phyloP scores from a whole-genome alignment of 1,140 invertebrate genomes.

The Neoseiulus cucumeris region DNA sequence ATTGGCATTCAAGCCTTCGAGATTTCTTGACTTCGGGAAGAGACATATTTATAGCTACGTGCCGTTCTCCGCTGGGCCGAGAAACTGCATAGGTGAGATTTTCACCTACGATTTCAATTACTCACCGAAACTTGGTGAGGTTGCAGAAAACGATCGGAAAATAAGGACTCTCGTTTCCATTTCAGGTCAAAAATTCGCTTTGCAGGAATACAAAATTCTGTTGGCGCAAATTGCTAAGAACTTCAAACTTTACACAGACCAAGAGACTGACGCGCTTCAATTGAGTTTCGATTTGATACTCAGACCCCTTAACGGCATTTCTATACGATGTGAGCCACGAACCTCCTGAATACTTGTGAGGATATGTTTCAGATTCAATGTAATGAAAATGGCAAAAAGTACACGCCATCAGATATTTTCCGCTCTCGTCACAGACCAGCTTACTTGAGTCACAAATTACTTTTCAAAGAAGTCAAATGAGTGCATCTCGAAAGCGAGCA shows the following conservation, averaged over 20 bases:
- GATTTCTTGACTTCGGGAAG: conserved; percentile 24
- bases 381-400: no score
- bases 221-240: conserved; percentile 27
- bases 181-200: conserved; percentile 21
- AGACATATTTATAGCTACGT: conserved; percentile 54
- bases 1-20: no score
- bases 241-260: conserved; percentile 18
- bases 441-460: no score
- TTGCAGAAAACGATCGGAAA: no score
- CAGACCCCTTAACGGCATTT: conserved; percentile 20
- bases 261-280: conserved; percentile 19
- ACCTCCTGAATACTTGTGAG: not conserved
- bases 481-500: no score
- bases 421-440: no score
- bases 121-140: no score
- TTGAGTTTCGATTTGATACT: conserved; percentile 22
- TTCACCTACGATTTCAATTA: no score
- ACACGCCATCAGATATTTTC: no score
- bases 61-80: conserved; percentile 50
- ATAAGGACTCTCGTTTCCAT: no score
- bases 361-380: no score
- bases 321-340: conserved; percentile 7
- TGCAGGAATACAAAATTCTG: conserved; percentile 36
- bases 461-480: no score
- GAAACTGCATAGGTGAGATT: conserved; percentile 37